phyloP scores from a whole-genome alignment of 2,113 vertebrate species.

The Malurus cyaneus region DNA sequence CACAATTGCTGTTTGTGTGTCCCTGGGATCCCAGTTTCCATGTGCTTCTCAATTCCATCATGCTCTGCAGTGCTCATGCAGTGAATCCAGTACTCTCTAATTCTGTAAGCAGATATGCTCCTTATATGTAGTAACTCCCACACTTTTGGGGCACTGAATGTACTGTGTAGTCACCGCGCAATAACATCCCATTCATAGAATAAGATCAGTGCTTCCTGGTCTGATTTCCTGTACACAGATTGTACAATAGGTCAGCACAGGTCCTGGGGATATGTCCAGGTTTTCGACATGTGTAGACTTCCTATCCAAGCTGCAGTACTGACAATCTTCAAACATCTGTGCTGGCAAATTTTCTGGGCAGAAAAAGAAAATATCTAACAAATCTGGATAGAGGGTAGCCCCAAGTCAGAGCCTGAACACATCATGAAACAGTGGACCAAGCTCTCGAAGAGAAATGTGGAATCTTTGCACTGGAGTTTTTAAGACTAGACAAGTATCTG shows the following conservation, averaged over 20 bases:
- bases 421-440: not conserved
- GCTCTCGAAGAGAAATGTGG: not conserved
- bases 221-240: not conserved
- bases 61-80: not conserved
- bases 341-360: not conserved
- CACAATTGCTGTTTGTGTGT: not conserved
- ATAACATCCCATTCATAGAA: not conserved
- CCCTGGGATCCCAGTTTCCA: not conserved
- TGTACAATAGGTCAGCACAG: constrained; percentile 27
- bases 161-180: not conserved
- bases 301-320: not conserved
- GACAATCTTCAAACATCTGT: not conserved
- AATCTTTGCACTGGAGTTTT: not conserved
- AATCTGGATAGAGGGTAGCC: not conserved
- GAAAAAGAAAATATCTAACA: not conserved
- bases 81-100: not conserved
- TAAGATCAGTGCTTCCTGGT: not conserved
- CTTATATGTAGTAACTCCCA: not conserved
- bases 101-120: not conserved
- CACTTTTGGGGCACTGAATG: not conserved
- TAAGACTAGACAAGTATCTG: not conserved
- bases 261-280: not conserved
- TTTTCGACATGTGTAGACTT: not conserved
- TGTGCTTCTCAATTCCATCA: not conserved
- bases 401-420: not conserved